Evolutionary conservation across 2,888 invertebrate genomes (phyloP).

Genomic region (Aradus depressus): DNA sequence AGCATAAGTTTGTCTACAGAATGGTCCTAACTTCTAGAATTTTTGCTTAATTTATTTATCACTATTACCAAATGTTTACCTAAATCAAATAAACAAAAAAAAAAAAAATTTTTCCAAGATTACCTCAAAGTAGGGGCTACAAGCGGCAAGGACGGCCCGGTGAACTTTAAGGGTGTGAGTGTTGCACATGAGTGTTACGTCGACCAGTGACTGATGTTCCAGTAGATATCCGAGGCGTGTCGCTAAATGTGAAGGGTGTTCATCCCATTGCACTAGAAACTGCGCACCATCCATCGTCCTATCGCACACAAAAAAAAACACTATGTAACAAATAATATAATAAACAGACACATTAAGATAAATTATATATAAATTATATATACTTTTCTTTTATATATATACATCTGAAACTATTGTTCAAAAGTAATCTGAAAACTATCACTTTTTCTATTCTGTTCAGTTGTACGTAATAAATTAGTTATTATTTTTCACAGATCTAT

Average conservation of each 20-base stretch:
- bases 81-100: neutral
- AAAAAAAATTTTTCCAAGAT: neutral
- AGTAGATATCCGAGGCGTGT: conserved; percentile 57
- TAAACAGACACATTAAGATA: neutral
- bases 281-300: conserved; percentile 43
- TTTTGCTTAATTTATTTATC: no score
- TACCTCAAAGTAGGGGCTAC: conserved; percentile 61
- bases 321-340: neutral
- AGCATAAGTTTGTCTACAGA: no score
- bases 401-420: neutral
- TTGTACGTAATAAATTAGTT: no score
- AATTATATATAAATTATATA: neutral
- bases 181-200: conserved; percentile 63
- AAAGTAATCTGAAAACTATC: neutral
- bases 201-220: conserved; percentile 61
- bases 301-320: conserved; percentile 6
- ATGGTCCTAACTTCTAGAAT: no score
- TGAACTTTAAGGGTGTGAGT: conserved; percentile 62
- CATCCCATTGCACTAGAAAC: conserved; percentile 56
- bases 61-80: neutral
- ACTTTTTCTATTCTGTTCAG: no score
- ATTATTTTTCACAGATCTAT: no score
- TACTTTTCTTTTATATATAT: neutral
- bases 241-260: conserved; percentile 55
- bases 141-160: conserved; percentile 59